These are phyloP conservation scores for Scaptomyza flava DNA, from an alignment of 2,888 invertebrate genomes.

Conservation along the genomic window DNA sequence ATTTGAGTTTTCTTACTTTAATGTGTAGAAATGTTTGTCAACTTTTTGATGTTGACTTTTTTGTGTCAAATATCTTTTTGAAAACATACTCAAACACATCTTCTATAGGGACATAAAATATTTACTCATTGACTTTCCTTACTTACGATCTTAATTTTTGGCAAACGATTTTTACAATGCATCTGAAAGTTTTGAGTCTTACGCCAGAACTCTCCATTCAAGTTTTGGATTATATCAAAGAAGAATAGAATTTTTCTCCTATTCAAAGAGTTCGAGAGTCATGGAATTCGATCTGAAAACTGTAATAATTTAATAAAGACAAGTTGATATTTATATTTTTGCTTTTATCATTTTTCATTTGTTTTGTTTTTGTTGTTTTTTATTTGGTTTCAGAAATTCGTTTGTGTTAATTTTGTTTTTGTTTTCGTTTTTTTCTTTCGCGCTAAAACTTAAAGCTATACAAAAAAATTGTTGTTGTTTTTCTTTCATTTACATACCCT, in stretches of 20 bases:
- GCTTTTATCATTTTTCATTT: conserved; percentile 62
- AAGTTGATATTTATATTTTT: conserved; percentile 18
- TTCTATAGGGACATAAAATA: too few species aligned
- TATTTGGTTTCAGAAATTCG: conserved; percentile 79
- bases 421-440: conserved; percentile 61
- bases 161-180: not conserved
- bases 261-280: too few species aligned
- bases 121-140: too few species aligned
- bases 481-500: conserved; percentile 32
- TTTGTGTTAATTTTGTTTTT: conserved; percentile 58
- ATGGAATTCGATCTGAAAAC: not conserved
- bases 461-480: conserved; percentile 64
- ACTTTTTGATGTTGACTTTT: not conserved
- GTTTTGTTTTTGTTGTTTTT: conserved; percentile 45
- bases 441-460: conserved; percentile 77
- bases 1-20: not conserved
- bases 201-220: too few species aligned
- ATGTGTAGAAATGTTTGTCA: not conserved
- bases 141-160: too few species aligned
- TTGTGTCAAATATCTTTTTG: too few species aligned
- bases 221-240: too few species aligned
- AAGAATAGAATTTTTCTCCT: too few species aligned
- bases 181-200: too few species aligned
- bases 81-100: too few species aligned
- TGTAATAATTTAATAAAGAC: conserved; percentile 6